Evolutionary conservation across 2,113 vertebrate species (phyloP), one percentile per base, ranked within the genome.

Genomic region (Phasianus colchicus): DNA sequence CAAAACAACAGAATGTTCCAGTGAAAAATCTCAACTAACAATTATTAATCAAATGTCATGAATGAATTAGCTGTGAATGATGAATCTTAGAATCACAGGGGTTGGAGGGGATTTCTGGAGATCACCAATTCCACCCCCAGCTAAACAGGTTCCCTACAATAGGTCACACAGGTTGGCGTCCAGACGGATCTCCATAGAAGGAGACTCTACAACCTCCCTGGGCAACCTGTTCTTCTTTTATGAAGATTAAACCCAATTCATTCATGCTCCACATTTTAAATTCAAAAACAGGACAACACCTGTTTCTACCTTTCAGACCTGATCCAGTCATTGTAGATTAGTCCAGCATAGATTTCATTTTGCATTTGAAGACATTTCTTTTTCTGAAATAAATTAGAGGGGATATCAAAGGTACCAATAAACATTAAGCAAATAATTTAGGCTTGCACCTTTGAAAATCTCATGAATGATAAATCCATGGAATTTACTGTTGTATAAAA

Each of bases 341-440:
- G n/a, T 64, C 25, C 58, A 89, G 48, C 16, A 66, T 72, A 4
- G 58, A 92, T 86, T 88, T 75, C 81, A 76, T 91, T 91, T 78
- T 78, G 60, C 19, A 69, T 86, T 60, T 73, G 48, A 81, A 61
- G 15, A 60, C 54, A 21, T 58, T 63, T 38, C 16, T 40, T 69
- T 60, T 69, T 60, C 57, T 85, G 34, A 75, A 87, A 92, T 90
- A 84, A 93, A 90, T 88, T 74, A 71, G 32, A 63, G 19, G 13
- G 64, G 36, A 86, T 86, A 89, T 94, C 70, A 92, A 86, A 90
- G 36, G 38, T 65, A 75, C 32, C 9, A 65, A 61, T 75, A 83
- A 86, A 40, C 29, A 70, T 70, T 80, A 88, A 61, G 20, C n/a
- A 74, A 83, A 40, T 50, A 75, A 90, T 40, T 90, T 78, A 32